phyloP scores from a whole-genome alignment of 2,888 invertebrate genomes.

The Vanessa cardui region DNA sequence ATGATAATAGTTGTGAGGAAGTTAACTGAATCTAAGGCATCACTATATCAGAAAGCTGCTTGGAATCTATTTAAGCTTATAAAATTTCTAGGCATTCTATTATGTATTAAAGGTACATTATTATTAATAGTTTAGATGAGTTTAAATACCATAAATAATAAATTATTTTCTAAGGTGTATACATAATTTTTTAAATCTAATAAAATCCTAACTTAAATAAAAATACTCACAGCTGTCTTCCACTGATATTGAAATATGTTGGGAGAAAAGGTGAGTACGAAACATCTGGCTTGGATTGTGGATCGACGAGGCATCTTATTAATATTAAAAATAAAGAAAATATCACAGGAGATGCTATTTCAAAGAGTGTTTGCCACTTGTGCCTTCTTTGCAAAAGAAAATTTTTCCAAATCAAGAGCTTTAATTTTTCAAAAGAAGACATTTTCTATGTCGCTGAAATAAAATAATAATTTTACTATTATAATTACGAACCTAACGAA shows the following conservation, averaged over 20 bases:
- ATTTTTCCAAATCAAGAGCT: constrained; percentile 92
- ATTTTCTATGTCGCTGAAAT: constrained; percentile 48
- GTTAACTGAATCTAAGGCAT: too few species aligned
- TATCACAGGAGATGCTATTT: constrained; percentile 87
- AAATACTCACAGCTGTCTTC: constrained; percentile 65
- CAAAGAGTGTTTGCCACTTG: constrained; percentile 87
- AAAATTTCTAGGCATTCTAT: too few species aligned
- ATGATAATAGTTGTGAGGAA: too few species aligned
- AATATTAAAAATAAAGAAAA: constrained; percentile 88
- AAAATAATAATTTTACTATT: background rate
- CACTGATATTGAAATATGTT: constrained; percentile 71
- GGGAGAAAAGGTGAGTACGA: constrained; percentile 67
- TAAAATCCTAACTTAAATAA: background rate
- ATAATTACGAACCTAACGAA: background rate
- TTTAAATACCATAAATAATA: too few species aligned
- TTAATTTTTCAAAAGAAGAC: constrained; percentile 83
- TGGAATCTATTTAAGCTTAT: too few species aligned
- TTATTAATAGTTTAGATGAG: too few species aligned
- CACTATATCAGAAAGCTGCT: too few species aligned
- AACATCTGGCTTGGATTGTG: constrained; percentile 73
- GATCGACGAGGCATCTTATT: constrained; percentile 87
- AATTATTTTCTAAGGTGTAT: too few species aligned
- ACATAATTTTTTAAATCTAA: background rate
- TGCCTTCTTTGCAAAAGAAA: constrained; percentile 89
- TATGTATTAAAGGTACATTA: too few species aligned